Percentiles rank a stretch among this genome's conserved stretches.
These are phyloP conservation scores for Chaetodon trifasciatus DNA, from an alignment of 2,797 vertebrate genomes.

Conservation along the genomic window DNA sequence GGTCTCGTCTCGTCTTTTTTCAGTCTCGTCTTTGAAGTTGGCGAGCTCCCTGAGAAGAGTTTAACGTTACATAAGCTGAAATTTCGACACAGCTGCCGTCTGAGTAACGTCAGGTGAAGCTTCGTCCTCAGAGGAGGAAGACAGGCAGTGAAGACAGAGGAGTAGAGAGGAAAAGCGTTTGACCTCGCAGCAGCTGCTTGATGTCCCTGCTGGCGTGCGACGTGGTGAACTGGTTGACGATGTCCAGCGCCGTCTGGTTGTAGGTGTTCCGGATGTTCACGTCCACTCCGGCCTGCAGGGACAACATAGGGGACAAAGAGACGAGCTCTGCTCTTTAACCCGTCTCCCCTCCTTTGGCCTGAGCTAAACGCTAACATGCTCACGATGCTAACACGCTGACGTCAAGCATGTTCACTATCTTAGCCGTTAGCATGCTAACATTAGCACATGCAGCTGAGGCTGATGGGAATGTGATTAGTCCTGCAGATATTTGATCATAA, in stretches of 20 bases:
- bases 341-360: not conserved
- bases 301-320: not conserved
- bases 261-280: conserved; percentile 96
- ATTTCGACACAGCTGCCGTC: conserved; percentile 44
- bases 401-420: too few species aligned
- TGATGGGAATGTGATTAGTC: too few species aligned
- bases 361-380: too few species aligned
- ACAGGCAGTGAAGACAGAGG: not conserved
- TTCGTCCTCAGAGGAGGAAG: not conserved
- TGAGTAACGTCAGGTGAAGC: conserved; percentile 24
- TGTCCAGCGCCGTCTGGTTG: conserved; percentile 96
- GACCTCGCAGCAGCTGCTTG: conserved; percentile 96
- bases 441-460: too few species aligned
- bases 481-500: not conserved
- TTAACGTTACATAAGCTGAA: conserved; percentile 53
- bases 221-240: conserved; percentile 98
- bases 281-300: conserved; percentile 90
- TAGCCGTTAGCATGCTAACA: too few species aligned
- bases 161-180: not conserved
- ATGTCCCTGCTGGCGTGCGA: conserved; percentile 96
- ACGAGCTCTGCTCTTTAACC: not conserved
- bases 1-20: too few species aligned
- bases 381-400: too few species aligned
- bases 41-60: conserved; percentile 39
- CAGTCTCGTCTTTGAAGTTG: conserved; percentile 50